Conservation (phyloP, 2,888 invertebrate species). For the Cosmia pyralina region DNA sequence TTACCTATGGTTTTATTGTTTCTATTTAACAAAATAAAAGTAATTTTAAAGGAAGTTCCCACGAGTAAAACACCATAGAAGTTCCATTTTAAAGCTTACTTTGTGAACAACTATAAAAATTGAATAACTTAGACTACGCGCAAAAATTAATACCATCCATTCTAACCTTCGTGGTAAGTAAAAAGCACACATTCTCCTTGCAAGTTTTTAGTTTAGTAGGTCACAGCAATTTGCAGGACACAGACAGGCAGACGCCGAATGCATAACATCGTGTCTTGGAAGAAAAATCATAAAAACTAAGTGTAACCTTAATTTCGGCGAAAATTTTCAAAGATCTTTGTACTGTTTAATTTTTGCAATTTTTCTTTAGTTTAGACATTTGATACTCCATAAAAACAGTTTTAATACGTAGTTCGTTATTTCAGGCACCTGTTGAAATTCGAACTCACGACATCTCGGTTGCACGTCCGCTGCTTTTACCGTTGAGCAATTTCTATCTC, state of each 20-base stretch:
- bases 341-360: not conserved
- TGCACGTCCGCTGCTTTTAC: not conserved
- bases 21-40: not conserved
- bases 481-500: not conserved
- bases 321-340: not conserved
- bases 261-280: slow-evolving; percentile 1
- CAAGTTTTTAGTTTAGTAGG: slow-evolving; percentile 57
- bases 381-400: not conserved
- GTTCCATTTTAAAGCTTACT: slow-evolving; percentile 14
- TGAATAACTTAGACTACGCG: not conserved
- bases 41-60: not conserved
- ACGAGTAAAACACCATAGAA: not conserved
- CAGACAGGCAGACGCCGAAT: slow-evolving; percentile 54
- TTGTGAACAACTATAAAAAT: slow-evolving; percentile 26
- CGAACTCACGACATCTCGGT: not conserved
- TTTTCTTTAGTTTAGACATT: too few species aligned
- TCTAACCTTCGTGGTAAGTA: slow-evolving; percentile 26
- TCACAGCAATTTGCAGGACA: slow-evolving; percentile 53
- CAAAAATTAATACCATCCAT: slow-evolving; percentile 14
- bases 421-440: not conserved
- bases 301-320: not conserved
- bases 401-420: too few species aligned
- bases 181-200: slow-evolving; percentile 42
- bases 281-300: slow-evolving; percentile 19
- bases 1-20: not conserved